Conservation (phyloP, 1,140 invertebrate species). For the Eubasilissa regina region DNA sequence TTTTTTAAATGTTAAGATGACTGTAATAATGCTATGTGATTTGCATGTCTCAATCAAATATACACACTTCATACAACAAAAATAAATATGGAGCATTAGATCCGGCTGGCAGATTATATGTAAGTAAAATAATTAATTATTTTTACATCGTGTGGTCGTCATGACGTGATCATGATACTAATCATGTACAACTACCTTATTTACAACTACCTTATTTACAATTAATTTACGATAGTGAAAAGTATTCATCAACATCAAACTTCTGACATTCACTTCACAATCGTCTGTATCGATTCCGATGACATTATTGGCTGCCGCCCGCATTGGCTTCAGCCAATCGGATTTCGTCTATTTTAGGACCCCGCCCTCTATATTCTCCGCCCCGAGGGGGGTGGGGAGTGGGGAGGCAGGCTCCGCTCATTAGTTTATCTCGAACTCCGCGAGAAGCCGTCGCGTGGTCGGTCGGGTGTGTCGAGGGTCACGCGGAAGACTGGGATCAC, state of each 20-base stretch:
- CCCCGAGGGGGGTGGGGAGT: background rate
- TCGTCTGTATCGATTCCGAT: background rate
- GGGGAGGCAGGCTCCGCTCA: background rate
- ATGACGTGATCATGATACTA: too few species aligned
- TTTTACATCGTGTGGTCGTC: too few species aligned
- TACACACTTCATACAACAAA: too few species aligned
- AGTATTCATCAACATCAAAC: background rate
- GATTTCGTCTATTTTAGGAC: constrained; percentile 2
- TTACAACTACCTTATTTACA: background rate
- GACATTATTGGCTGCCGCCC: constrained; percentile 19
- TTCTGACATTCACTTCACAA: constrained; percentile 15
- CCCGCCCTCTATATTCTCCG: background rate
- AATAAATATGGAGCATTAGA: too few species aligned
- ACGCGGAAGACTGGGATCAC: background rate
- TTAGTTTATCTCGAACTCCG: constrained; percentile 36
- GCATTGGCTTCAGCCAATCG: constrained; percentile 1
- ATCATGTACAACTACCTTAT: too few species aligned
- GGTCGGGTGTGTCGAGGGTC: background rate
- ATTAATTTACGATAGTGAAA: background rate
- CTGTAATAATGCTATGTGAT: too few species aligned
- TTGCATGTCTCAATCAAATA: too few species aligned
- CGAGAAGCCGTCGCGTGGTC: constrained; percentile 13
- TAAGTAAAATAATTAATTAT: too few species aligned
- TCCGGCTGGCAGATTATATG: too few species aligned
- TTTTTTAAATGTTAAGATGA: too few species aligned